phyloP scores from a whole-genome alignment of 2,797 vertebrate species.

The Anguilla megastoma region DNA sequence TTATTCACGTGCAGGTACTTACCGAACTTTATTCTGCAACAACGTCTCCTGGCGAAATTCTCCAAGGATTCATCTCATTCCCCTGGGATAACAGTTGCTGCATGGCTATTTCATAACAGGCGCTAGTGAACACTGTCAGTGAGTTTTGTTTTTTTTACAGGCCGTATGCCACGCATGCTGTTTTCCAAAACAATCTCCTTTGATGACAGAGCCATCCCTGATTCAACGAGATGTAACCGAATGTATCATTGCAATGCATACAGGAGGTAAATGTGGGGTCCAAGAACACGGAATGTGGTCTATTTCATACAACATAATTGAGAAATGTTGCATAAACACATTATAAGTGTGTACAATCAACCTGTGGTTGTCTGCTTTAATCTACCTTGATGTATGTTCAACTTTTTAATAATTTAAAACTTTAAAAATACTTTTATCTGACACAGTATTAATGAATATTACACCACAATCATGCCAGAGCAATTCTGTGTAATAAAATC shows the following conservation, averaged over 20 bases:
- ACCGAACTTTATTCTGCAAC: neutral
- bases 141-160: too few relatives aligned
- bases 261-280: neutral
- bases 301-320: neutral
- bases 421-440: neutral
- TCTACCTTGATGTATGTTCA: neutral
- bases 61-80: neutral
- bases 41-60: neutral
- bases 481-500: neutral
- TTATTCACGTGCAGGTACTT: neutral
- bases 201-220: neutral
- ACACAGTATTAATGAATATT: neutral
- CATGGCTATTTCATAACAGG: neutral
- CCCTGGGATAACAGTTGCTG: neutral
- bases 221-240: conserved; percentile 7
- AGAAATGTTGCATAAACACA: neutral
- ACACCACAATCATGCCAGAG: neutral
- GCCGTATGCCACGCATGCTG: neutral
- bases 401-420: neutral
- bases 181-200: conserved; percentile 13
- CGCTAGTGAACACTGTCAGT: neutral
- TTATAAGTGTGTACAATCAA: neutral
- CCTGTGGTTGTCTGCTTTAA: neutral
- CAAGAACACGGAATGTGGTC: neutral
- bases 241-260: neutral